phyloP scores from a whole-genome alignment of 2,888 invertebrate genomes.

The Brachyopa scutellaris region DNA sequence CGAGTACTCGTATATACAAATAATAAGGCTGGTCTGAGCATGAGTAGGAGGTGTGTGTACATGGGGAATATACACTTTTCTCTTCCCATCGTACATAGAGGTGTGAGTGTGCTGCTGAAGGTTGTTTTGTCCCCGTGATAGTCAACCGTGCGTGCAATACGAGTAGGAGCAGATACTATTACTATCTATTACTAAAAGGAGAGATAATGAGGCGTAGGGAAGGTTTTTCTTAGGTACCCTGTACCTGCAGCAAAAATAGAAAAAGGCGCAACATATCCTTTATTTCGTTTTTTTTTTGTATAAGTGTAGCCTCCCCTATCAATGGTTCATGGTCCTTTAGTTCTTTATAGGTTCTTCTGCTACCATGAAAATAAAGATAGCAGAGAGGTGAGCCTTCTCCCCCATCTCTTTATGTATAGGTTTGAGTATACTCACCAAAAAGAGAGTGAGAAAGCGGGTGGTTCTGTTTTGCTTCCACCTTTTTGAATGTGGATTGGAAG shows the following conservation, averaged over 20 bases:
- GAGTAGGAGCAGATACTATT: slow-evolving; percentile 52
- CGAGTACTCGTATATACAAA: slow-evolving; percentile 45
- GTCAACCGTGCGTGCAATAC: slow-evolving; percentile 62
- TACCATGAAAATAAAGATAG: slow-evolving; percentile 38
- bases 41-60: slow-evolving; percentile 66
- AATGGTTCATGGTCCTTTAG: slow-evolving; percentile 54
- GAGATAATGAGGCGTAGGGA: slow-evolving; percentile 53
- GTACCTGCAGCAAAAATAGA: not conserved
- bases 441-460: slow-evolving; percentile 34
- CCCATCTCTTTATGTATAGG: slow-evolving; percentile 6
- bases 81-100: slow-evolving; percentile 41
- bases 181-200: slow-evolving; percentile 50
- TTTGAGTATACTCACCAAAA: slow-evolving; percentile 18
- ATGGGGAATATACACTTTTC: slow-evolving; percentile 31
- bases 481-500: slow-evolving; percentile 48
- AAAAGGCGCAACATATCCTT: slow-evolving; percentile 32
- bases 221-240: not conserved
- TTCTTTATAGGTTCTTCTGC: slow-evolving; percentile 46
- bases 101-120: slow-evolving; percentile 54
- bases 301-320: slow-evolving; percentile 42
- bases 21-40: slow-evolving; percentile 71
- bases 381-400: slow-evolving; percentile 16
- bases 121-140: slow-evolving; percentile 42
- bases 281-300: not conserved
- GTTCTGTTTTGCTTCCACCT: slow-evolving; percentile 20